Conservation (phyloP, 2,888 invertebrate genomes). For the Cosmopolites sordidus region DNA sequence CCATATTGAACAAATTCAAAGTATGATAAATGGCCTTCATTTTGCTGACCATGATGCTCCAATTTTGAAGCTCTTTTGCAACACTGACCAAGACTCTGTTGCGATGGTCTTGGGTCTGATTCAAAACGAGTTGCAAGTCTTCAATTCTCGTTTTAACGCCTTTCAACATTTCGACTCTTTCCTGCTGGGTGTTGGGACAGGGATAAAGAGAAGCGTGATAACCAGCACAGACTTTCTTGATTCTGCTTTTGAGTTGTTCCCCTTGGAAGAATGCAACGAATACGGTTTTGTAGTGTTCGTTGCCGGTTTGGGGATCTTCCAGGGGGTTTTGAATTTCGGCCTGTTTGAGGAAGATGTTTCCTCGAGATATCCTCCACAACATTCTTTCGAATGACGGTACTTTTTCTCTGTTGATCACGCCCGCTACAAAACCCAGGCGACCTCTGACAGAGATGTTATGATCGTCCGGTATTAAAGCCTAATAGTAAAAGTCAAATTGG, state of each 20-base stretch:
- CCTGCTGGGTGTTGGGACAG: conserved; percentile 80
- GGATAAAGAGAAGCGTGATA: conserved; percentile 91
- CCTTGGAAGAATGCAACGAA: conserved; percentile 90
- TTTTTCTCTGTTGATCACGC: conserved; percentile 85
- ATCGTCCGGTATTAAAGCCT: conserved; percentile 54
- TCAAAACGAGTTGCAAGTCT: conserved; percentile 77
- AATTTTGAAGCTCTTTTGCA: conserved; percentile 81
- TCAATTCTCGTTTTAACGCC: conserved; percentile 86
- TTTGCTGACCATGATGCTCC: conserved; percentile 77
- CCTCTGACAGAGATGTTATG: conserved; percentile 49
- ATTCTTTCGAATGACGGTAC: conserved; percentile 88
- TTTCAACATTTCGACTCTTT: conserved; percentile 84
- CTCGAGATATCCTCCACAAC: conserved; percentile 89
- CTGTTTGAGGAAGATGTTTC: conserved; percentile 84
- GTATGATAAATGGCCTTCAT: conserved; percentile 77
- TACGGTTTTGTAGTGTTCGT: conserved; percentile 82
- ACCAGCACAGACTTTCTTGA: conserved; percentile 90
- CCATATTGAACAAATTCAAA: conserved; percentile 68
- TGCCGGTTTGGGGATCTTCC: conserved; percentile 81
- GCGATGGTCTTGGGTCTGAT: conserved; percentile 84
- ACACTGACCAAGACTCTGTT: conserved; percentile 77
- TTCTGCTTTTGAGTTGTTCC: conserved; percentile 82
- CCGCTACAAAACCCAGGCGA: conserved; percentile 69
- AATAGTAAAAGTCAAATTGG: too few species aligned
- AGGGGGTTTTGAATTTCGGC: conserved; percentile 79